Evolutionary conservation across 2,888 invertebrate genomes (phyloP).

Genomic region (Panopea generosa): DNA sequence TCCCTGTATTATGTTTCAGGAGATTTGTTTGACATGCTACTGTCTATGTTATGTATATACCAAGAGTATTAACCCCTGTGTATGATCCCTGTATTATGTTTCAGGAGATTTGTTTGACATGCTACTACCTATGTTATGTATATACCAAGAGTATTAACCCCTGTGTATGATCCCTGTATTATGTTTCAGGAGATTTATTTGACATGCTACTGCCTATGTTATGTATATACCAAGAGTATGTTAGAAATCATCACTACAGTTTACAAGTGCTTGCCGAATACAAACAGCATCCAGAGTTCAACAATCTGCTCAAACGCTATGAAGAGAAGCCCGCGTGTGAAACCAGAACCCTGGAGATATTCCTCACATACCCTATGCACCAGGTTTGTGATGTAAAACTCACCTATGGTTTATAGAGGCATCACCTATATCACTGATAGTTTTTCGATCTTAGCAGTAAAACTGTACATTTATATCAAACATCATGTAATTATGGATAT

Average conservation of each 20-base stretch:
- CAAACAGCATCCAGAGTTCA: slow-evolving; percentile 93
- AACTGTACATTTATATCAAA: no score
- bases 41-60: slow-evolving; percentile 97
- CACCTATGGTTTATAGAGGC: no score
- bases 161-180: no score
- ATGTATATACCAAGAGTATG: slow-evolving; percentile 97
- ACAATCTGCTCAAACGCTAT: slow-evolving; percentile 91
- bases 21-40: slow-evolving; percentile 96
- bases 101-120: slow-evolving; percentile 97
- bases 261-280: slow-evolving; percentile 95
- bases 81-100: no score
- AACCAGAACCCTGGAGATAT: slow-evolving; percentile 93
- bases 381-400: slow-evolving; percentile 88
- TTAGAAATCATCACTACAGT: slow-evolving; percentile 96
- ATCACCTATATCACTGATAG: no score
- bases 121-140: slow-evolving; percentile 96
- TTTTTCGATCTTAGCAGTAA: no score
- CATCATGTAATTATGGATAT: no score
- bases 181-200: slow-evolving; percentile 94
- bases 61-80: no score
- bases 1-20: slow-evolving; percentile 89
- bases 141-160: slow-evolving; percentile 98
- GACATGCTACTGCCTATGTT: slow-evolving; percentile 97
- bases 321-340: slow-evolving; percentile 95
- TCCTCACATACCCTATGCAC: slow-evolving; percentile 97